A percentile compares a stretch with the other conserved stretches of the same genome.
These are phyloP conservation scores for Neria commutata DNA, from an alignment of 2,888 invertebrate species.

Conservation along the genomic window DNA sequence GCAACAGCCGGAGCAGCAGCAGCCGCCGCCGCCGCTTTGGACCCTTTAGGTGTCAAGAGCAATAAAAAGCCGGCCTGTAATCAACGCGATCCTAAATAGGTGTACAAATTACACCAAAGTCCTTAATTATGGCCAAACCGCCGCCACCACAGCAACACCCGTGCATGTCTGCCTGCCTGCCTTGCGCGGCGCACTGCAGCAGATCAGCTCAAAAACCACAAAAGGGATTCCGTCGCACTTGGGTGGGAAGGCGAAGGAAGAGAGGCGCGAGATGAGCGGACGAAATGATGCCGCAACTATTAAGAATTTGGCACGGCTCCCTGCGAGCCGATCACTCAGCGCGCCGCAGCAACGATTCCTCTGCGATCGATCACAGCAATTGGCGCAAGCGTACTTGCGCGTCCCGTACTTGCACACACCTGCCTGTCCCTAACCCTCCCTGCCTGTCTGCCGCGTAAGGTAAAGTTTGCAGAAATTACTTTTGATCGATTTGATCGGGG, in stretches of 20 bases:
- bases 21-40: slow-evolving; percentile 33
- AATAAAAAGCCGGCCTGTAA: slow-evolving; percentile 63
- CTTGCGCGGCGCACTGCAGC: not conserved
- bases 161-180: not conserved
- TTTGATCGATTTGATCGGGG: slow-evolving; percentile 62
- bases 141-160: slow-evolving; percentile 37
- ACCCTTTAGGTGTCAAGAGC: slow-evolving; percentile 63
- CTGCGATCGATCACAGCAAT: slow-evolving; percentile 52
- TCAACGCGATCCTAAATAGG: slow-evolving; percentile 63
- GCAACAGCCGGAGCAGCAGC: slow-evolving; percentile 25
- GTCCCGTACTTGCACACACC: slow-evolving; percentile 38
- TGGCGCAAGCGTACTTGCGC: slow-evolving; percentile 50
- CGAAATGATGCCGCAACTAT: slow-evolving; percentile 39
- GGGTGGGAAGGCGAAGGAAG: slow-evolving; percentile 25
- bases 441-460: slow-evolving; percentile 34
- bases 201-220: not conserved
- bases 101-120: slow-evolving; percentile 61
- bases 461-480: slow-evolving; percentile 56
- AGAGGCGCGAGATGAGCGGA: slow-evolving; percentile 37
- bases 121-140: slow-evolving; percentile 62
- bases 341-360: slow-evolving; percentile 21
- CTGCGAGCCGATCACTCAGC: slow-evolving; percentile 29
- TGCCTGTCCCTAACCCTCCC: slow-evolving; percentile 40
- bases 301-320: slow-evolving; percentile 55
- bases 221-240: slow-evolving; percentile 5